Evolutionary conservation across 2,797 vertebrate species (phyloP), one percentile per base, ranked within the genome.

Genomic region (Myioborus miniatus): DNA sequence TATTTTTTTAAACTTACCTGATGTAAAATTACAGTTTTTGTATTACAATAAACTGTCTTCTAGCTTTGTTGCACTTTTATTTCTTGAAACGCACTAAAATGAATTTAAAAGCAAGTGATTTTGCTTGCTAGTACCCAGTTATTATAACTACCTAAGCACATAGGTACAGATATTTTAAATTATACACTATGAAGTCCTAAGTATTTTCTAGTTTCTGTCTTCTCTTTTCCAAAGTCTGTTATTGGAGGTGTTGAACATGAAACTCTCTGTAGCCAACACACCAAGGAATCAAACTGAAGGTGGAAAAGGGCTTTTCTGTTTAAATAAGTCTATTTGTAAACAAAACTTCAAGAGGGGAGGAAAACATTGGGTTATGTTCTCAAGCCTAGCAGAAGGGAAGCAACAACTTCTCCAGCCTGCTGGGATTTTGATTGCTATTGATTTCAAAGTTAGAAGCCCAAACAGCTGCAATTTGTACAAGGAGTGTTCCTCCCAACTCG

Each of bases 351-450:
- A 80, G 74, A 92, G 19, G 17, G 43, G 74, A 87, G 20, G 68
- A 79, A 91, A 90, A 72, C 76, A 77, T 15, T 69, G 76, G 44
- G 23, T 85, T 93, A 52, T 83, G 44, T 87, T 93, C 79, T 91
- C 52, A 53, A 67, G 69, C 64, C 76, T 91, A 83, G 76, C 52
- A 74, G 78, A 95, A 77, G 65, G 82, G 68, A 93, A 89, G 37
- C 56, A 55, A 18, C 46, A 76, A 44, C 75, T 83, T 80, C 60
- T 77, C 18, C 64, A 74, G 49, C 68, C 71, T 91, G 87, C 93
- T 92, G 94, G 63, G 93, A 83, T 70, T 87, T 80, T 89, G 87
- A 95, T 96, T 94, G 85, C 47, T 96, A 85, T 93, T 83, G 93
- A 93, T 96, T 92, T 83, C 56, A 32, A 87, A 95, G 78, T 74